Conservation (phyloP, 2,888 invertebrate species). For the Ceramica pisi region DNA sequence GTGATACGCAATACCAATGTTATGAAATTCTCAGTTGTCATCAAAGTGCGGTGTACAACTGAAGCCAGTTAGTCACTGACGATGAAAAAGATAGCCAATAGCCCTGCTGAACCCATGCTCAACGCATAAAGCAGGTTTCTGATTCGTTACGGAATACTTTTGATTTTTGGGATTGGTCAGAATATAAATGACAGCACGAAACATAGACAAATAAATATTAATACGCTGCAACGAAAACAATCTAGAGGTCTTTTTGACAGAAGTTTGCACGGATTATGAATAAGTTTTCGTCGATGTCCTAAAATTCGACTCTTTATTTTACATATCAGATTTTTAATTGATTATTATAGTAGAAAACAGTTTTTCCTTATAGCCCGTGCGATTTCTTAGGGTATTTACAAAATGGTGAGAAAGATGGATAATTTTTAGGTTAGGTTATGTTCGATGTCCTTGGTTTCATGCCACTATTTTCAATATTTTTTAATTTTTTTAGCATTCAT, state of each 20-base stretch:
- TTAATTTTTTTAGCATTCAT: slow-evolving; percentile 82
- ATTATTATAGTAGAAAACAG: slow-evolving; percentile 57
- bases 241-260: slow-evolving; percentile 74
- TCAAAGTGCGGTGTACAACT: too few relatives aligned
- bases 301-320: slow-evolving; percentile 74
- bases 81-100: too few relatives aligned
- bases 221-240: slow-evolving; percentile 41
- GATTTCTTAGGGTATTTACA: slow-evolving; percentile 61
- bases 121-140: rapidly evolving
- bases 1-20: too few relatives aligned
- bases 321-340: slow-evolving; percentile 67
- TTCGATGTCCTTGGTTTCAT: slow-evolving; percentile 72
- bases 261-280: slow-evolving; percentile 77
- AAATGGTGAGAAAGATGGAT: slow-evolving; percentile 74
- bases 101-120: too few relatives aligned
- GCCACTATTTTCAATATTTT: slow-evolving; percentile 58
- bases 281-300: slow-evolving; percentile 76
- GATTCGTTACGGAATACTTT: slow-evolving; percentile 14
- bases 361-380: slow-evolving; percentile 59
- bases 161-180: slow-evolving; percentile 22
- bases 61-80: too few relatives aligned
- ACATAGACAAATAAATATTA: slow-evolving; percentile 26
- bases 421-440: slow-evolving; percentile 79
- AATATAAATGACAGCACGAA: rapidly evolving
- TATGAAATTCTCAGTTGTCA: too few relatives aligned